Conservation (phyloP, 2,113 vertebrate species). For the Haliaeetus leucogaster region DNA sequence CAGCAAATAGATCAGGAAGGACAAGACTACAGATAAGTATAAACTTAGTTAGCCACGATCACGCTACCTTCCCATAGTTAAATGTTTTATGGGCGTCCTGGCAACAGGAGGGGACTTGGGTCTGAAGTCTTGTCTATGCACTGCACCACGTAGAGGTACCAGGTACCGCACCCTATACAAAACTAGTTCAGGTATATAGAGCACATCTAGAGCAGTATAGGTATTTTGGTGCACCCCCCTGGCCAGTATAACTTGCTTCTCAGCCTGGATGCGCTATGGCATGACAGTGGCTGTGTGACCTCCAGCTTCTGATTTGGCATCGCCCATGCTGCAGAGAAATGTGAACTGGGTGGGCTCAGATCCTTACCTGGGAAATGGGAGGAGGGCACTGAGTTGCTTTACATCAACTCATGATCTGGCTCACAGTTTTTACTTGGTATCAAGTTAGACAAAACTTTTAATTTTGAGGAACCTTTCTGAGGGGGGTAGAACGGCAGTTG, state of each 20-base stretch:
- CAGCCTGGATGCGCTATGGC: not conserved
- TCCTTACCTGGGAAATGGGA: not conserved
- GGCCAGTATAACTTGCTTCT: not conserved
- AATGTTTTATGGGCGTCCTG: not conserved
- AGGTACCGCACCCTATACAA: not conserved
- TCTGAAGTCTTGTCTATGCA: not conserved
- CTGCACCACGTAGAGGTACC: not conserved
- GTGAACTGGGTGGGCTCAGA: not conserved
- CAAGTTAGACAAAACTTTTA: not conserved
- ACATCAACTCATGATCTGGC: not conserved
- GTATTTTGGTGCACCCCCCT: too few species aligned
- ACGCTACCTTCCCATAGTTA: not conserved
- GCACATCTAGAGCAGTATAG: not conserved
- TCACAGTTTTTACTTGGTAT: not conserved
- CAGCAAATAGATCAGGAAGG: not conserved
- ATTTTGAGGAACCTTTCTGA: not conserved
- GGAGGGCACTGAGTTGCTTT: not conserved
- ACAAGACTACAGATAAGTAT: not conserved
- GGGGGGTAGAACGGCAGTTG: not conserved
- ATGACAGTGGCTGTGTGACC: not conserved
- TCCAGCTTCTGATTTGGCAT: not conserved
- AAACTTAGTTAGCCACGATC: not conserved
- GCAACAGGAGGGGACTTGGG: not conserved
- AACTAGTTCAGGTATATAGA: not conserved
- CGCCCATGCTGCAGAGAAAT: not conserved